These are phyloP conservation scores for Sphaeramia orbicularis DNA, from an alignment of 2,797 vertebrate species.

Conservation along the genomic window DNA sequence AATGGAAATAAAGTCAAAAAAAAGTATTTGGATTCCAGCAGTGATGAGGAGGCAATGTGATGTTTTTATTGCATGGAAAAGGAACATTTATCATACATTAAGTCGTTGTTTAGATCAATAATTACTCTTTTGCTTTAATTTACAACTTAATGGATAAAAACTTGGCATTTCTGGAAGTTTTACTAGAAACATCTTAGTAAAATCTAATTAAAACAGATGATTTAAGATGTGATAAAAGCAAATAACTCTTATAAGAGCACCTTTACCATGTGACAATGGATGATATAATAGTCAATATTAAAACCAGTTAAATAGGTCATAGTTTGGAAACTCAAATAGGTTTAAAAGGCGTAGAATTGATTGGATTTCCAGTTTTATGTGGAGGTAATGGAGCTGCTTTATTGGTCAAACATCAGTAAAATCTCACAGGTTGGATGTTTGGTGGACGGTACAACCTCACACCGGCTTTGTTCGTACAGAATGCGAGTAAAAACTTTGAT, in stretches of 20 bases:
- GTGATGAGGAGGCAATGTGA: background rate
- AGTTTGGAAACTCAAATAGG: background rate
- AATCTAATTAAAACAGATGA: too few relatives aligned
- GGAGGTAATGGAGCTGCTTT: constrained; percentile 1
- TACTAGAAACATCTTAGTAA: too few relatives aligned
- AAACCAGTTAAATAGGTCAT: constrained; percentile 18
- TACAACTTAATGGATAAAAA: too few relatives aligned
- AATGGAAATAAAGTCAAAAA: too few relatives aligned
- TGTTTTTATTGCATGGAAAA: background rate
- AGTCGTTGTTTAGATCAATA: too few relatives aligned
- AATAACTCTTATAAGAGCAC: too few relatives aligned
- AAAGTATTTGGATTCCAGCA: too few relatives aligned
- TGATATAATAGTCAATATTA: background rate
- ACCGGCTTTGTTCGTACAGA: constrained; percentile 35
- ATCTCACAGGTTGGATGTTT: too few relatives aligned
- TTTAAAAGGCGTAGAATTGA: background rate
- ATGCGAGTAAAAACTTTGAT: background rate
- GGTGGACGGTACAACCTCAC: constrained; percentile 6
- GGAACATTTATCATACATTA: background rate
- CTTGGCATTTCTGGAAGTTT: too few relatives aligned
- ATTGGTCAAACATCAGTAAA: background rate
- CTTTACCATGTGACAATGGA: background rate
- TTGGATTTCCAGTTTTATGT: background rate
- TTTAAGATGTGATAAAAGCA: too few relatives aligned
- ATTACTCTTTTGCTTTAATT: too few relatives aligned